Evolutionary conservation across 2,797 vertebrate species (phyloP), one percentile per base, ranked within the genome.

Genomic region (Bufotes viridis): DNA sequence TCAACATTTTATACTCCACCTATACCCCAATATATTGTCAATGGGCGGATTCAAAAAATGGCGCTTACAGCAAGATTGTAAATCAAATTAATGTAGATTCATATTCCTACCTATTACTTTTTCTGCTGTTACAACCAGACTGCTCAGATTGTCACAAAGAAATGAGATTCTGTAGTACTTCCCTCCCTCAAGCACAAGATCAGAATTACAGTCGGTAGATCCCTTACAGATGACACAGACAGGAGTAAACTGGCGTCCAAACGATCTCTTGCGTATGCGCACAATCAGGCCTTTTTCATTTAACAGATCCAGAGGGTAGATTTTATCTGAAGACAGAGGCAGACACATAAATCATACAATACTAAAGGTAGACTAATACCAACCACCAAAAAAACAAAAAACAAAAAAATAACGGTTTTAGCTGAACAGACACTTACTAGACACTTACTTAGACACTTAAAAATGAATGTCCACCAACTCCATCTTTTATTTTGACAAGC

Each of bases 141-240:
- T 92, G 0, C 91, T 92, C 83, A 95, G 85, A 81, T 95, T 89
- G 7, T 92, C 91, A 72, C 95, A 96, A 10, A 95, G 91, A 88
- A 96, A 95, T 24, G 92, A 94, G 85, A 96, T 90, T 74, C 24
- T 91, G 90, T 95, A 90, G 42, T 42, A 29, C 2, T 83, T 42
- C 0, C 93, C 94, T 0, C 93, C 90, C 0, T 20, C 57, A 51
- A 96, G 84, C 18, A 92, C 95, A 88, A 95, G 12, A 55, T 90
- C 87, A 0, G 89, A 55, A 81, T 91, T 90, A 0, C 95, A 96
- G 82, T 86, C 90, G 69, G 91, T 91, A 20, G 90, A 90, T 24
- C 92, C 93, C 86, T 93, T 92, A 55, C 95, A 96, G 90, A 95
- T 93, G 0, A 93, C 91, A 80, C 95, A 96, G 0, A 91, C 79